Evolutionary conservation across 30 jellyfish, hydroid and myxozoan genomes (phyloP), one percentile per base, ranked within the genome.

Genomic region (Rhopilema esculentum): DNA sequence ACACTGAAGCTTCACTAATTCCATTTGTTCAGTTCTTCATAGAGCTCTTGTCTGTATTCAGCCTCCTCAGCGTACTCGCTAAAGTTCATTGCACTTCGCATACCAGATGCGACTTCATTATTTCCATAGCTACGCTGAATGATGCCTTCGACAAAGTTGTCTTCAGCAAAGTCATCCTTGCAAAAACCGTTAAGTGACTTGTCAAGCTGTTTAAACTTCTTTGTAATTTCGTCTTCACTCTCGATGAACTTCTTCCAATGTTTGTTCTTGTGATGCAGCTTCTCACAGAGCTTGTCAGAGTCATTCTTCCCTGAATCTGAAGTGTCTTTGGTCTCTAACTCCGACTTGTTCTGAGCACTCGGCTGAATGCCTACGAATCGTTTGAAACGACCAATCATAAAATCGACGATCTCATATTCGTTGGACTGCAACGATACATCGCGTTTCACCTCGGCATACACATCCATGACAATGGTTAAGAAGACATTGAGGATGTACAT

Each of bases 401-500:
- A 95, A 28, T 95, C 98, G 22, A 95, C 99, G 21, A 95, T 82
- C 89, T 95, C 99, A 87, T 90, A 91, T 63, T 96, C 98, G 53
- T 91, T 84, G 24, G 94, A 83, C 88, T 87, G 97, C 94, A 62
- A 77, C 40, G 98, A 74, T 1, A 82, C 33, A 27, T 96, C 97
- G 28, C 88, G 95, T 50, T 91, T 96, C 65, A 96, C 99, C 28
- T 75, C 91, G 69, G 98, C 97, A 75, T 96, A 96, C 12, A 97
- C 88, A 65, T 96, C 99, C 97, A 96, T 96, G 66, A 96, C 83
- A 26, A 96, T 96, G n/a, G 98, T 77, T 57, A 96, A 80, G 85
- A 96, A 96, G 16, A 96, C 99, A 84, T 96, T 96, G 88, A 96
- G 91, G 84, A 96, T 91, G 77, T 96, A 96, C 95, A 96, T 76